Conservation (phyloP, 2,888 invertebrate species). For the Podabrus alpinus region DNA sequence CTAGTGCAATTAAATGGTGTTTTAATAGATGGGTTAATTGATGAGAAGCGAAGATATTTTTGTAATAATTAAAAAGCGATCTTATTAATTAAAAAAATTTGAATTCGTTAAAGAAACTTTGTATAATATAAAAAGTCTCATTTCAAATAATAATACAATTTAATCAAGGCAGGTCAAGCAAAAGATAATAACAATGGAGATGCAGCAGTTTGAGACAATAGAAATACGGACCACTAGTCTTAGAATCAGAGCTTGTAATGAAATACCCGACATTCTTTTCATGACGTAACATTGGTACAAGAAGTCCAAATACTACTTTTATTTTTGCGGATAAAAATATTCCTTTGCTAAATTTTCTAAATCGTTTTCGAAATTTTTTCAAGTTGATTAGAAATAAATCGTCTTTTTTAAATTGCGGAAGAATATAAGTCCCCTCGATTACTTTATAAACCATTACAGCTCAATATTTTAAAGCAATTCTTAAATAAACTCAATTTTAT, state of each 20-base stretch:
- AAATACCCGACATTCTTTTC: constrained; percentile 40
- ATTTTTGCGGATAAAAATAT: background rate
- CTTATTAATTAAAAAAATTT: background rate
- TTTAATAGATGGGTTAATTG: background rate
- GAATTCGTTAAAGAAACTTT: constrained; percentile 9
- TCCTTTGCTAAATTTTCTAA: background rate
- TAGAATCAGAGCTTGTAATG: constrained; percentile 46
- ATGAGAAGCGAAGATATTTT: background rate
- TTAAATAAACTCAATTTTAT: constrained; percentile 27
- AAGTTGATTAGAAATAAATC: background rate
- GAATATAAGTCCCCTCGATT: background rate
- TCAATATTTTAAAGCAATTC: constrained; percentile 19
- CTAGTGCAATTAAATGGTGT: background rate
- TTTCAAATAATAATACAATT: constrained; percentile 29
- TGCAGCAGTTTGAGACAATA: constrained; percentile 40
- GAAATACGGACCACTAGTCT: constrained; percentile 42
- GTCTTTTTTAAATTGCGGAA: background rate
- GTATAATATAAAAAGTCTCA: constrained; percentile 4
- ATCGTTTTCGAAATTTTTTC: background rate
- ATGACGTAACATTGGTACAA: constrained; percentile 29
- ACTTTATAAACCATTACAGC: background rate
- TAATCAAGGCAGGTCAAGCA: constrained; percentile 31
- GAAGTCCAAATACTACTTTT: constrained; percentile 27
- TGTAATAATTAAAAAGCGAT: background rate
- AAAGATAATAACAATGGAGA: constrained; percentile 36